A percentile compares a stretch with the other conserved stretches of the same genome.
These are phyloP conservation scores for Corbicula japonica DNA, from an alignment of 2,888 invertebrate species.

Conservation along the genomic window DNA sequence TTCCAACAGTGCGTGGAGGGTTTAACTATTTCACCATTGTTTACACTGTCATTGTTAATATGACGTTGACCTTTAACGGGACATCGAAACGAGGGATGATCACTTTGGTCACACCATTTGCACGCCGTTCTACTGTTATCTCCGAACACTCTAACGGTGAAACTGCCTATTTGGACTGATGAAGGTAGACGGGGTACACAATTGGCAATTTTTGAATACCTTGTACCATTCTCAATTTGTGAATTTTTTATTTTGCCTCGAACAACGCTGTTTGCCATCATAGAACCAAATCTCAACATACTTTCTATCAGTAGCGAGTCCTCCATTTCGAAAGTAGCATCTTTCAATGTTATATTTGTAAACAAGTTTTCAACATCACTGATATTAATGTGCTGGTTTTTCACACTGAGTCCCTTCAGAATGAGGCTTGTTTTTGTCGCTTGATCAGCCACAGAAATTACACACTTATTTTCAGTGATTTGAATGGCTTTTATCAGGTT, in stretches of 20 bases:
- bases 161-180: neutral
- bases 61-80: too few species aligned
- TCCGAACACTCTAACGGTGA: conserved; percentile 10
- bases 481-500: too few species aligned
- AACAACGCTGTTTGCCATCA: conserved; percentile 2
- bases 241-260: conserved; percentile 20
- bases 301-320: neutral
- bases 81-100: neutral
- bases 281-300: conserved; percentile 15
- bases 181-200: conserved; percentile 11
- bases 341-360: conserved; percentile 21
- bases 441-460: too few species aligned
- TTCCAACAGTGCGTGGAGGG: too few species aligned
- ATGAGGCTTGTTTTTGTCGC: too few species aligned
- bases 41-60: too few species aligned
- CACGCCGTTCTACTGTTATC: conserved; percentile 16
- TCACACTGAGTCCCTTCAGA: too few species aligned
- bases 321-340: conserved; percentile 15
- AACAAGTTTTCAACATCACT: too few species aligned
- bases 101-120: neutral
- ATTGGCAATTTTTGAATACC: conserved; percentile 25
- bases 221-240: conserved; percentile 27
- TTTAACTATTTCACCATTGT: too few species aligned
- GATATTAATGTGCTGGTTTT: too few species aligned
- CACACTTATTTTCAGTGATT: too few species aligned